A percentile compares a stretch with the other conserved stretches of the same genome.
Evolutionary conservation across 1,140 invertebrate genomes (phyloP).

Genomic region (Caligus rogercresseyi): DNA sequence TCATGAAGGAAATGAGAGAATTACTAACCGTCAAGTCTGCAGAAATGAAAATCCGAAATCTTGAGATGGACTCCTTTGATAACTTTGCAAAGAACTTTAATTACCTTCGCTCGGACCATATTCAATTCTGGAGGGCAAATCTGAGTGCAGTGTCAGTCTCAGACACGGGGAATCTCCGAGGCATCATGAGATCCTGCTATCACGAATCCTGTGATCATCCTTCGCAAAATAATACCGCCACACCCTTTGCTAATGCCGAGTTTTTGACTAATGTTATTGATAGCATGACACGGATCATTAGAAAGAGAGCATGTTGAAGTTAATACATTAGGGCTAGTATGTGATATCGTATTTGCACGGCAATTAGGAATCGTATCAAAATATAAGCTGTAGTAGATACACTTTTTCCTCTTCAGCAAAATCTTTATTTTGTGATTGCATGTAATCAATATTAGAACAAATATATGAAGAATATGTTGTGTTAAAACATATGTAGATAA

Average conservation of each 20-base stretch:
- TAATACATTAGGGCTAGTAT: too few species aligned
- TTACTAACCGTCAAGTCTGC: neutral
- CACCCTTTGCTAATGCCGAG: neutral
- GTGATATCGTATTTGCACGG: too few species aligned
- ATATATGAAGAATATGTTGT: too few species aligned
- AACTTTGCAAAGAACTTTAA: neutral
- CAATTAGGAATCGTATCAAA: too few species aligned
- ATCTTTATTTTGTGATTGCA: too few species aligned
- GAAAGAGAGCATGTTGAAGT: neutral
- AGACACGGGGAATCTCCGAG: neutral
- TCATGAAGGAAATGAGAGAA: neutral
- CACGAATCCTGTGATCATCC: neutral
- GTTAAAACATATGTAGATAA: too few species aligned
- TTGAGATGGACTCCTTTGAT: neutral
- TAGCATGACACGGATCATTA: neutral
- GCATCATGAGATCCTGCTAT: neutral
- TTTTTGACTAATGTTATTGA: neutral
- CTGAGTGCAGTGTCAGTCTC: neutral
- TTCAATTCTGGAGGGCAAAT: neutral
- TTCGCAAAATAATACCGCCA: neutral
- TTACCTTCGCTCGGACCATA: neutral
- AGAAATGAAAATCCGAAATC: neutral
- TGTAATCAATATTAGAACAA: too few species aligned
- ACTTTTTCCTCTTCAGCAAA: too few species aligned
- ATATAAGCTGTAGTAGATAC: too few species aligned